These are phyloP conservation scores for Pangasius larnaudii DNA, from an alignment of 2,797 vertebrate species.

Conservation along the genomic window DNA sequence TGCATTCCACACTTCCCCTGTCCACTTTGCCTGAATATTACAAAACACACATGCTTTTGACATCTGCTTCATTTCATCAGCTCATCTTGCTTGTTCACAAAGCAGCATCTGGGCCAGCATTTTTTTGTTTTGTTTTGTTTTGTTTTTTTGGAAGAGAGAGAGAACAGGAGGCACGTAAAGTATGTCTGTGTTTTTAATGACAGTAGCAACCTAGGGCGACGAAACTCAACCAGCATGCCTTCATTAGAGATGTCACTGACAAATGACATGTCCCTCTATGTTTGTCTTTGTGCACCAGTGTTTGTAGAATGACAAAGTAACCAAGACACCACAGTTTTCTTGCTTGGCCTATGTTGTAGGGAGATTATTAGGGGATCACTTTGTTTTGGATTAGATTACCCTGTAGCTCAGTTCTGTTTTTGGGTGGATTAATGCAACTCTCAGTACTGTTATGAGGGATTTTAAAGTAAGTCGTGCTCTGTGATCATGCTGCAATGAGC, in stretches of 20 bases:
- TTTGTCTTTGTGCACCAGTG: constrained; percentile 69
- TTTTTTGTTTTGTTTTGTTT: not conserved
- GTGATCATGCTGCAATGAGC: constrained; percentile 73
- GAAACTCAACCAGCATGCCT: constrained; percentile 64
- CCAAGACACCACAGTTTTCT: constrained; percentile 60
- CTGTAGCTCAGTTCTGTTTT: constrained; percentile 60
- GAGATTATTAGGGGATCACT: constrained; percentile 67
- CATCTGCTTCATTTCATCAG: constrained; percentile 58
- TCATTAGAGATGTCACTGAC: constrained; percentile 62
- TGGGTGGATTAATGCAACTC: constrained; percentile 64
- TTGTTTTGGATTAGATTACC: constrained; percentile 36
- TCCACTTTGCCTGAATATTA: constrained; percentile 46
- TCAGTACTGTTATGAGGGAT: constrained; percentile 16
- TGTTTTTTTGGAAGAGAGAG: not conserved
- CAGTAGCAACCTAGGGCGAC: constrained; percentile 60
- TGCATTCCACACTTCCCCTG: constrained; percentile 57
- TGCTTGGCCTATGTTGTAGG: constrained; percentile 68
- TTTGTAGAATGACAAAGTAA: constrained; percentile 60
- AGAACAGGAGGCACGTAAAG: not conserved
- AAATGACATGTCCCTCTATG: constrained; percentile 58
- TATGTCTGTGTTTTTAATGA: constrained; percentile 25
- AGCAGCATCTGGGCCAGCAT: constrained; percentile 43
- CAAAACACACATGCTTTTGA: constrained; percentile 44
- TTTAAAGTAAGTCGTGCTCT: constrained; percentile 49
- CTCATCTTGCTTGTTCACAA: constrained; percentile 45